Evolutionary conservation across 2,113 vertebrate species (phyloP).

Genomic region (Halcyon malimbica): DNA sequence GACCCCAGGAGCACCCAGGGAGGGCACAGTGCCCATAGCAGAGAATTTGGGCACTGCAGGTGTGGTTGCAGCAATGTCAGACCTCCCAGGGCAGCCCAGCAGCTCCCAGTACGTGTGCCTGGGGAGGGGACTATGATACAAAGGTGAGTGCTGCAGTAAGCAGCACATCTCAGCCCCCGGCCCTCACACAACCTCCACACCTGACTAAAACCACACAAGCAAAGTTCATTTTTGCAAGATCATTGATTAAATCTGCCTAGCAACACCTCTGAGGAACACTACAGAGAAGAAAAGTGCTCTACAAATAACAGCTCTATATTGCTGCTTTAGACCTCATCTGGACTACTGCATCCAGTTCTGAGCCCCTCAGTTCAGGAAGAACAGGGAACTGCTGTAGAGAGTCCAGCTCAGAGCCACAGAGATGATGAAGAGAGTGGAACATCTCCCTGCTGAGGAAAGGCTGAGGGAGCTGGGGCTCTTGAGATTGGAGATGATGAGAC

Average conservation of each 20-base stretch:
- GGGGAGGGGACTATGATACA: background rate
- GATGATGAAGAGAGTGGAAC: no score
- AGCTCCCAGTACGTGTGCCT: accelerated
- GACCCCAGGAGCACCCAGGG: background rate
- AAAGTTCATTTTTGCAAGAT: background rate
- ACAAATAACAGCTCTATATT: background rate
- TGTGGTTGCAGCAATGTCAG: background rate
- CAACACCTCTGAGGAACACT: background rate
- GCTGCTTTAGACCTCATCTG: background rate
- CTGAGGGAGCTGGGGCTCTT: no score
- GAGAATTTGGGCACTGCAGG: background rate
- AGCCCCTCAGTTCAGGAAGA: no score
- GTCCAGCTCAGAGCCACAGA: no score
- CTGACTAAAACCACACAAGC: accelerated
- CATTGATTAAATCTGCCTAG: background rate
- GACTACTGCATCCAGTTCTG: no score
- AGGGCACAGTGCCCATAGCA: accelerated
- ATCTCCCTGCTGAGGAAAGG: no score
- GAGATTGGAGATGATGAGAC: no score
- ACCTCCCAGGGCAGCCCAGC: background rate
- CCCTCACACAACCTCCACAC: background rate
- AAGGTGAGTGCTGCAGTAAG: background rate
- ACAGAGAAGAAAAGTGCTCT: background rate
- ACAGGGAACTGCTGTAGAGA: no score
- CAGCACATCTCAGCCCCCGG: background rate